Evolutionary conservation across 2,888 invertebrate species (phyloP).

Genomic region (Diogma glabrata): DNA sequence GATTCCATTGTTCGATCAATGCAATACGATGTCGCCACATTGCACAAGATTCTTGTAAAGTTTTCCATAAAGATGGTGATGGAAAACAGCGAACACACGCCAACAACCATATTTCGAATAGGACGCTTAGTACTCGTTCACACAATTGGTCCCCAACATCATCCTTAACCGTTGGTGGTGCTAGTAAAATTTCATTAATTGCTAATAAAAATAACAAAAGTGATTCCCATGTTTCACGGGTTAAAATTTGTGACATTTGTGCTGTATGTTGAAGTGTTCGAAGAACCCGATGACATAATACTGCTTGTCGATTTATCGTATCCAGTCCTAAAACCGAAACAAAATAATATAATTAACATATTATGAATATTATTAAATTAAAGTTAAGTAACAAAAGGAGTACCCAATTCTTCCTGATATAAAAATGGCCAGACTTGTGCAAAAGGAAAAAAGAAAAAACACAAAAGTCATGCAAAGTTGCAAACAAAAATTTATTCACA

Average conservation of each 20-base stretch:
- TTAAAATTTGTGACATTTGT: conserved; percentile 60
- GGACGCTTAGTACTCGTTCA: conserved; percentile 83
- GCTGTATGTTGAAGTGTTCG: conserved; percentile 73
- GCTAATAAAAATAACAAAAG: conserved; percentile 76
- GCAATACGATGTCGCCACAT: conserved; percentile 92
- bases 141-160: conserved; percentile 93
- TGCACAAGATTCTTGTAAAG: conserved; percentile 80
- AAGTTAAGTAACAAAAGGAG: conserved; percentile 23
- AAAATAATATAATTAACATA: background rate
- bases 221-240: conserved; percentile 83
- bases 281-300: conserved; percentile 82
- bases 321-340: conserved; percentile 54
- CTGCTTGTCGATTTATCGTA: conserved; percentile 84
- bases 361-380: conserved; percentile 11
- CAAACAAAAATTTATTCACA: conserved; percentile 10
- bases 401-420: conserved; percentile 79
- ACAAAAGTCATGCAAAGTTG: conserved; percentile 13
- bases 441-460: conserved; percentile 13
- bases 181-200: conserved; percentile 81
- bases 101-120: conserved; percentile 69
- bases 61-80: conserved; percentile 91
- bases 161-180: conserved; percentile 87
- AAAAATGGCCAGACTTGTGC: conserved; percentile 78
- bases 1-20: conserved; percentile 89
- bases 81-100: conserved; percentile 72